Conservation (phyloP, 2,888 invertebrate genomes). For the Lutraria lutraria region DNA sequence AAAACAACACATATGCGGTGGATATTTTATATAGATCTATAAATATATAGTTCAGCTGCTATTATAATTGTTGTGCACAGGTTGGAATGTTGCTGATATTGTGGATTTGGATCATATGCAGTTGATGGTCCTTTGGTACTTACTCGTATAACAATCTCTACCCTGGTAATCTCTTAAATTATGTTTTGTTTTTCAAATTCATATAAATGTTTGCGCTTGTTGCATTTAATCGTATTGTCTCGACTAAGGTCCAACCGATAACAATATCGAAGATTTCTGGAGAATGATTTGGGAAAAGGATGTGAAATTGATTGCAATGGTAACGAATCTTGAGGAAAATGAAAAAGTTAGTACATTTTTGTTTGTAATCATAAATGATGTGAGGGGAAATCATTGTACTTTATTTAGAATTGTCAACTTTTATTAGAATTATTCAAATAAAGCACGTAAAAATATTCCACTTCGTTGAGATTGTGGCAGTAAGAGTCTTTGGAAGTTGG, state of each 20-base stretch:
- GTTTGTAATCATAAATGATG: too few species aligned
- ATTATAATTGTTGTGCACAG: not conserved
- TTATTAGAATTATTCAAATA: too few species aligned
- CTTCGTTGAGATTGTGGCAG: too few species aligned
- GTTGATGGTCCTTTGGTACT: not conserved
- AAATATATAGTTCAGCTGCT: not conserved
- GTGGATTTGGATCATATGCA: not conserved
- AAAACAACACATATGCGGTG: not conserved
- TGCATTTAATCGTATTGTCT: not conserved
- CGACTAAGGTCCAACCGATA: slow-evolving; percentile 34
- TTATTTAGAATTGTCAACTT: too few species aligned
- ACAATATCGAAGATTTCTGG: slow-evolving; percentile 36
- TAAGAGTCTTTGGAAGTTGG: too few species aligned
- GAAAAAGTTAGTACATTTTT: slow-evolving; percentile 37
- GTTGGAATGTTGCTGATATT: not conserved
- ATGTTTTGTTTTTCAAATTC: not conserved
- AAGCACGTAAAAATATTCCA: too few species aligned
- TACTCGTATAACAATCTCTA: not conserved
- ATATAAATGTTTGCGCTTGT: not conserved
- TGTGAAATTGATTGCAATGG: slow-evolving; percentile 41
- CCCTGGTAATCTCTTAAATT: not conserved
- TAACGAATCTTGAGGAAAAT: slow-evolving; percentile 35
- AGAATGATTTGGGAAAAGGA: slow-evolving; percentile 52
- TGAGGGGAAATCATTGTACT: too few species aligned
- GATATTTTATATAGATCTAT: not conserved